phyloP scores from a whole-genome alignment of 1,140 invertebrate species.

The Batillaria attramentaria region DNA sequence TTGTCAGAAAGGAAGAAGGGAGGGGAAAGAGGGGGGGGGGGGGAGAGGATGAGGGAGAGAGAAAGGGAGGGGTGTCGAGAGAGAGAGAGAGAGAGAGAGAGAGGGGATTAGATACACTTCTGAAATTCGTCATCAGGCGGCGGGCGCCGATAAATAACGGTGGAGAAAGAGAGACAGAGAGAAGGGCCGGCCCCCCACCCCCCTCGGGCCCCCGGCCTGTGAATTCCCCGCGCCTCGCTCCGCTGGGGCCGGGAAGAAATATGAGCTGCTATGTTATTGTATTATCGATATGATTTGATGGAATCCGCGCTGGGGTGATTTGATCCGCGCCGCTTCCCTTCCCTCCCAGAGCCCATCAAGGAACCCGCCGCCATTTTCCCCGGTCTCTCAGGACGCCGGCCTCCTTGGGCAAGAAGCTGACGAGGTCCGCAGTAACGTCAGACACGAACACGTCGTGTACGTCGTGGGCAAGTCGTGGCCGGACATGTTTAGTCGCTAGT shows the following conservation, averaged over 20 bases:
- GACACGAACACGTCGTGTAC: no score
- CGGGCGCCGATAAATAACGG: conserved; percentile 3
- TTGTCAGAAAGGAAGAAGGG: conserved; percentile 24
- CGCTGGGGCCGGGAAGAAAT: conserved; percentile 28
- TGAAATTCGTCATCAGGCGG: conserved; percentile 19
- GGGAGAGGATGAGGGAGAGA: no score
- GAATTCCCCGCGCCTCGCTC: background rate
- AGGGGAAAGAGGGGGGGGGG: no score
- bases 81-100: no score
- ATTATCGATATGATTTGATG: conserved; percentile 36
- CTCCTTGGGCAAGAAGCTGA: no score
- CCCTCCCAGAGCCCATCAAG: conserved; percentile 19
- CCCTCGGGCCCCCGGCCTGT: background rate
- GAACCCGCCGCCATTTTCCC: no score
- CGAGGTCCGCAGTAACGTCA: no score
- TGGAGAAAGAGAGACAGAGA: background rate
- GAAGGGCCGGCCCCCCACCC: background rate
- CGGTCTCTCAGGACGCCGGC: no score
- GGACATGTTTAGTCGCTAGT: no score
- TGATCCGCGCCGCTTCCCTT: background rate
- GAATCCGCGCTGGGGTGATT: conserved; percentile 24
- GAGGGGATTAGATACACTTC: conserved; percentile 33
- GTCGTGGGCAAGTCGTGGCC: no score
- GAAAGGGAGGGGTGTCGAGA: no score
- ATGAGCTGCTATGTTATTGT: conserved; percentile 33